A percentile compares a stretch with the other conserved stretches of the same genome.
Conservation (phyloP, 1,140 invertebrate genomes). For the Telenomus remus region DNA sequence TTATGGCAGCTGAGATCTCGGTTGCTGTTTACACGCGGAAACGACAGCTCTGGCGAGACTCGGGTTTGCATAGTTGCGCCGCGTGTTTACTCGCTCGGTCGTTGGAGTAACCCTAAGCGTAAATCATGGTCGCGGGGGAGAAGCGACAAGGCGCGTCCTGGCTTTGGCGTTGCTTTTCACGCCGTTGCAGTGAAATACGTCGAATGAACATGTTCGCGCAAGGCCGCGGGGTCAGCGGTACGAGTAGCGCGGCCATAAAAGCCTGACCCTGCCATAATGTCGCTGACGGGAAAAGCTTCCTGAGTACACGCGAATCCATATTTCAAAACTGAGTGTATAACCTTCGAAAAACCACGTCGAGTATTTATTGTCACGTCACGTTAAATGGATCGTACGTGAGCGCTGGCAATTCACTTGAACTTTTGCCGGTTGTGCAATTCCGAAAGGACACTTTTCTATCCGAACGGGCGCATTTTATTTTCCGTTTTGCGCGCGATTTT, state of each 20-base stretch:
- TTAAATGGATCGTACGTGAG: background rate
- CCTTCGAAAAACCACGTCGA: constrained; percentile 26
- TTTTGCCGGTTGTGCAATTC: constrained; percentile 7
- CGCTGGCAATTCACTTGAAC: background rate
- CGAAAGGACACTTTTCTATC: background rate
- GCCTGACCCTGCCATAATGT: constrained; percentile 25
- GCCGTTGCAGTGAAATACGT: constrained; percentile 47
- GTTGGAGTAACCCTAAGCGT: constrained; percentile 45
- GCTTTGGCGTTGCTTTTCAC: constrained; percentile 50
- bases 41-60: constrained; percentile 40
- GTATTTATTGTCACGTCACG: constrained; percentile 18
- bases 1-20: constrained; percentile 45
- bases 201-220: constrained; percentile 53
- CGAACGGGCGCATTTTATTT: background rate
- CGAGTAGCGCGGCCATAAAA: constrained; percentile 22
- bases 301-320: constrained; percentile 8
- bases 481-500: background rate
- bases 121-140: constrained; percentile 51
- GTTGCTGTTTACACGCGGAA: constrained; percentile 38
- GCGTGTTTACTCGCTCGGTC: constrained; percentile 42
- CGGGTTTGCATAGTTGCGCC: constrained; percentile 42
- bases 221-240: constrained; percentile 45
- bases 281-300: constrained; percentile 25
- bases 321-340: constrained; percentile 20
- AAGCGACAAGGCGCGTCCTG: constrained; percentile 29